Evolutionary conservation across 30 jellyfish, hydroid and myxozoan genomes (phyloP).

Genomic region (Aurelia coerulea): DNA sequence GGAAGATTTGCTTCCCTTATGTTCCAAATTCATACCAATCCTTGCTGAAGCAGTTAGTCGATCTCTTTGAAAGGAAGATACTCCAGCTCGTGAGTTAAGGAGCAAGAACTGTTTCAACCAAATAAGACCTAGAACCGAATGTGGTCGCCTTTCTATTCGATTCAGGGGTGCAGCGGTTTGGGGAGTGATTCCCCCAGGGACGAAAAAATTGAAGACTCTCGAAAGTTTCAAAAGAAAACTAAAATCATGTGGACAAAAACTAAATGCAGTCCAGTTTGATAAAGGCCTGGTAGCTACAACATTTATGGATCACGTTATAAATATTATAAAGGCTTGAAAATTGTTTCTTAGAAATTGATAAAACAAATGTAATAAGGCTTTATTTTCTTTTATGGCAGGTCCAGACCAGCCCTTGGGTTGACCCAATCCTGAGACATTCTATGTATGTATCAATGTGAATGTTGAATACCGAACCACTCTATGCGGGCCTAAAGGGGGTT

Average conservation of each 20-base stretch:
- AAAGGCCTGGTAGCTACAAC: slow-evolving; percentile 66
- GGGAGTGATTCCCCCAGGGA: too few species aligned
- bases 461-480: too few species aligned
- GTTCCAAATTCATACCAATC: slow-evolving; percentile 21
- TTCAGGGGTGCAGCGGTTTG: too few species aligned
- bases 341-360: slow-evolving; percentile 26
- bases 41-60: slow-evolving; percentile 47
- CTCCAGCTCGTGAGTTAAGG: slow-evolving; percentile 50
- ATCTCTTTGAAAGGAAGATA: background rate
- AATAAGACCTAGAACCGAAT: slow-evolving; percentile 47
- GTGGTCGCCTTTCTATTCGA: slow-evolving; percentile 16
- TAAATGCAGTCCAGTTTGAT: slow-evolving; percentile 34
- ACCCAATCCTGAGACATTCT: background rate
- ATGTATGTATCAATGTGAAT: slow-evolving; percentile 18
- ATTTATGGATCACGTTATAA: slow-evolving; percentile 47
- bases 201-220: too few species aligned
- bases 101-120: slow-evolving; percentile 60
- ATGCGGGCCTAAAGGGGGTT: too few species aligned
- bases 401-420: too few species aligned
- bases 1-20: slow-evolving; percentile 26
- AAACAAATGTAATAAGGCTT: slow-evolving; percentile 25
- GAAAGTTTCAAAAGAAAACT: too few species aligned
- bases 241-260: slow-evolving; percentile 44
- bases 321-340: slow-evolving; percentile 11
- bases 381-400: slow-evolving; percentile 14